phyloP scores from a whole-genome alignment of 1,140 invertebrate species.

The Thaumatotibia leucotreta region DNA sequence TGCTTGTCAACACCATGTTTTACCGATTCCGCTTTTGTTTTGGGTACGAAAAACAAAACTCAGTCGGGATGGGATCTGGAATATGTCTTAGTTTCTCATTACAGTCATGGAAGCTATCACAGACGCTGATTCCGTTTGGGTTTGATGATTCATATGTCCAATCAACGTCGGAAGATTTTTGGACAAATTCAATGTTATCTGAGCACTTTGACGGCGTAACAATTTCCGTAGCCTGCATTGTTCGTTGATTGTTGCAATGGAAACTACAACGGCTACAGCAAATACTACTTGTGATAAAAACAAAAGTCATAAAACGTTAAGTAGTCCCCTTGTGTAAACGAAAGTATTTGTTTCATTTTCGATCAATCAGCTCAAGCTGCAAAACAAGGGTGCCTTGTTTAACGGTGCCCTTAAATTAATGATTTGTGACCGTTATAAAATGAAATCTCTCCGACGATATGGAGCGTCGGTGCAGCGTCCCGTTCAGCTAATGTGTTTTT shows the following conservation, averaged over 20 bases:
- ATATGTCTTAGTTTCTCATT: slow-evolving; percentile 1
- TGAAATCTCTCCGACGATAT: slow-evolving; percentile 39
- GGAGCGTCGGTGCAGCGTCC: slow-evolving; percentile 14
- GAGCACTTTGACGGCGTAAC: too few species aligned
- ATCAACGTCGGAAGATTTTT: too few species aligned
- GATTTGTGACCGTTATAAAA: slow-evolving; percentile 56
- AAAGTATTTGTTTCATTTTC: neutral
- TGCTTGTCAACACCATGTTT: neutral
- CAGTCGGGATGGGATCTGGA: neutral
- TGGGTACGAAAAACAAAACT: neutral
- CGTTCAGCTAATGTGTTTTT: slow-evolving; percentile 47
- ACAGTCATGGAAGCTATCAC: neutral
- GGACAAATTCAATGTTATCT: too few species aligned
- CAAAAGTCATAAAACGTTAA: neutral
- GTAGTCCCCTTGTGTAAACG: neutral
- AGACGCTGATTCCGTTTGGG: neutral
- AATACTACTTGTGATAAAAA: neutral
- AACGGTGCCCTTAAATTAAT: slow-evolving; percentile 59
- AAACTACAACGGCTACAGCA: too few species aligned
- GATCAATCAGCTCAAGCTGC: neutral
- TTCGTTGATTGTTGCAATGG: too few species aligned
- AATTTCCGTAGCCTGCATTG: too few species aligned
- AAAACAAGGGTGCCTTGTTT: slow-evolving; percentile 44
- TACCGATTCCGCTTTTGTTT: neutral
- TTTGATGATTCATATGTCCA: slow-evolving; percentile 1